Evolutionary conservation across 2,113 vertebrate genomes (phyloP), one percentile per base, ranked within the genome.

Genomic region (Naja naja): DNA sequence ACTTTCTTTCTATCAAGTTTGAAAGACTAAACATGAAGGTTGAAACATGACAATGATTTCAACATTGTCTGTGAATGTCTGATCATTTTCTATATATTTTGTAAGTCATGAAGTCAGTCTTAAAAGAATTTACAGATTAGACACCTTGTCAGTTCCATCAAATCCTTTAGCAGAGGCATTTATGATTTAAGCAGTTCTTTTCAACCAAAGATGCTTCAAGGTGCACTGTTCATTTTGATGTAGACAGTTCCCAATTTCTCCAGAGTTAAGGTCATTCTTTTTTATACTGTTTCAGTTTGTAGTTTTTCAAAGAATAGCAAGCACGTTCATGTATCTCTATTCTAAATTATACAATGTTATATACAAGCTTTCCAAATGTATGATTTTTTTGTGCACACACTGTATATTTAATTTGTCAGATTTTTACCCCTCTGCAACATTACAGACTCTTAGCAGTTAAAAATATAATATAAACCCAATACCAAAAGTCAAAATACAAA

Each of bases 161-260:
- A 45, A 27, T 25, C 39, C 27, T 74, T 90, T n/a, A 92, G 45
- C 89, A 89, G 89, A 92, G 88, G 93, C 64, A 74, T 69, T 22
- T 92, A 54, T 94, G 88, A 93, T 94, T 94, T 54, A 94, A 30
- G 49, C 60, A 88, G 58, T 60, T 45, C 69, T 60, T 52, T 85
- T 14, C 86, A 81, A 4, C 85, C 39, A 92, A 91, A 25, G 89
- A 58, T 43, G 56, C 53, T 91, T 74, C 12, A 74, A 14, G 12
- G 5, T 69, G 64, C 64, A 34, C 30, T 69, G 64, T 69, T 69
- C 64, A 69, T 69, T 69, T 69, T 69, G 64, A 69, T 69, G 30
- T 69, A 69, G 64, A n/a, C 60, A 69, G 60, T n/a, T 69, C 10
- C 64, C 64, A n/a, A n/a, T 69, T 69, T 69, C 12, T 69, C 64